Evolutionary conservation across 2,797 vertebrate species (phyloP).

Genomic region (Spea hammondii): DNA sequence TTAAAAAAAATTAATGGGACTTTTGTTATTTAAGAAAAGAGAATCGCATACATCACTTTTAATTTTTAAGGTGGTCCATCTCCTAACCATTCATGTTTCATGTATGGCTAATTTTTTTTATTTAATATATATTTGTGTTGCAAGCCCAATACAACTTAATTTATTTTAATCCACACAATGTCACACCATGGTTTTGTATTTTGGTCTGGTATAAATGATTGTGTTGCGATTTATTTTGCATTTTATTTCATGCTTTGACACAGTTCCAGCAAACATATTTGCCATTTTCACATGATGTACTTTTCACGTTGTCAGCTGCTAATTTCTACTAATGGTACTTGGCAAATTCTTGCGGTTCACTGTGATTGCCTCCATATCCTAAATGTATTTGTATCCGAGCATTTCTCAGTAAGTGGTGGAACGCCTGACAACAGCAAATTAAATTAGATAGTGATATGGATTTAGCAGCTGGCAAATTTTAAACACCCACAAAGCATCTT

Average conservation of each 20-base stretch:
- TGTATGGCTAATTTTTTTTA: too few species aligned
- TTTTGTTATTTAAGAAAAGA: too few species aligned
- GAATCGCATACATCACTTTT: too few species aligned
- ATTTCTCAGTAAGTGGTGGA: conserved; percentile 39
- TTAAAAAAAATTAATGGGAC: too few species aligned
- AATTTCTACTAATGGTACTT: conserved; percentile 47
- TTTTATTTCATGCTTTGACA: conserved; percentile 16
- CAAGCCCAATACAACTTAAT: too few species aligned
- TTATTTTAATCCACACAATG: too few species aligned
- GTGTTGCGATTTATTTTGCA: conserved; percentile 21
- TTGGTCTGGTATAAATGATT: conserved; percentile 2
- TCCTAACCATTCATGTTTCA: too few species aligned
- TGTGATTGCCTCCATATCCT: conserved; percentile 36
- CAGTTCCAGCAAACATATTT: conserved; percentile 29
- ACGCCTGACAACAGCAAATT: conserved; percentile 31
- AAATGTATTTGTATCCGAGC: conserved; percentile 46
- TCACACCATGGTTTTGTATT: too few species aligned
- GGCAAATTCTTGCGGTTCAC: conserved; percentile 40
- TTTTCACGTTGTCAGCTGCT: conserved; percentile 50
- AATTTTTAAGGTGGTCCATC: too few species aligned
- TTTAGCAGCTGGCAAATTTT: background rate
- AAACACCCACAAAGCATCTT: too few species aligned
- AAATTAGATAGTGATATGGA: conserved; percentile 40
- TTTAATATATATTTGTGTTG: too few species aligned
- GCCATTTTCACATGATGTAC: conserved; percentile 46